Evolutionary conservation across 2,797 vertebrate species (phyloP), one percentile per base, ranked within the genome.

Genomic region (Pipistrellus pygmaeus): DNA sequence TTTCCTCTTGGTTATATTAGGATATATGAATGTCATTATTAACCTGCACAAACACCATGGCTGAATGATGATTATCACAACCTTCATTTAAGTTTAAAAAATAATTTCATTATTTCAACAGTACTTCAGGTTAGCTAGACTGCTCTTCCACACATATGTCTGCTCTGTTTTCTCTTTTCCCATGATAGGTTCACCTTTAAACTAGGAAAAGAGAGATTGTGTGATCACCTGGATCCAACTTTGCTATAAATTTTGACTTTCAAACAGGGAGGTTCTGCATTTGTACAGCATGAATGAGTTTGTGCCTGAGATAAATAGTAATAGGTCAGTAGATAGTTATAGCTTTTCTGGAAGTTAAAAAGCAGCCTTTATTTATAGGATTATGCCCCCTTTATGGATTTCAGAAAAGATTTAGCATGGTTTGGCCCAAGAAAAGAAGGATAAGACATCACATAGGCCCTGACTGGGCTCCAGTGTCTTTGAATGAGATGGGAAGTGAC

Each of bases 211-310:
- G 2, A 30, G 7, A 93, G 32, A n/a, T 83, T 38, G 64, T 30
- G 18, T 30, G 60, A 72, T 25, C 8, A 66, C 3, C 0, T 41
- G 55, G 27, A 66, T 46, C 23, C 21, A 90, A 60, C 10, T 80
- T 94, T 80, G 44, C 32, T 83, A n/a, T 30, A 8, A 48, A 68
- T 84, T 82, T 81, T 72, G 25, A n/a, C 38, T 85, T 90, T n/a
- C 17, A 44, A n/a, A 35, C 25, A 69, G 38, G 64, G 3, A 66
- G 38, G 6, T 10, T 86, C 44, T 93, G 20, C 21, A 25, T 51
- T 30, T 69, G n/a, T 85, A 92, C 12, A 41, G 8, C 13, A 60
- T 15, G 4, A 12, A 20, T 38, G 3, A 4, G 8, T 30, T 81
- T 93, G 44, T 18, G 38, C 12, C 57, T 44, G 15, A 66, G 32